phyloP scores from a whole-genome alignment of 2,888 invertebrate species.

The Lissonota sp. region DNA sequence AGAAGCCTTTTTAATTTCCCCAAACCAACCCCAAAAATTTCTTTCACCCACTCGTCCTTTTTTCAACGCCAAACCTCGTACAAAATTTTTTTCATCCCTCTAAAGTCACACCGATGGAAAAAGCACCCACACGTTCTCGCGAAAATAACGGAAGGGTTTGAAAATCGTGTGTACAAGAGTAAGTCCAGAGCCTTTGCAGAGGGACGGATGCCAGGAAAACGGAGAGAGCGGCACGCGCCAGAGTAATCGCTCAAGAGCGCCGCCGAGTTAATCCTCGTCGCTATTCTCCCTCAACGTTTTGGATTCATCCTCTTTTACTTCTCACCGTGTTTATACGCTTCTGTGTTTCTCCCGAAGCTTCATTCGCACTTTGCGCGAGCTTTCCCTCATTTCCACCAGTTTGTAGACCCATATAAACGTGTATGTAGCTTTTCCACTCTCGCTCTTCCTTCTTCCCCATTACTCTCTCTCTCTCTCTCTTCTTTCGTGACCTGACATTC shows the following conservation, averaged over 20 bases:
- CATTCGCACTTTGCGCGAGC: conserved; percentile 43
- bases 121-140: conserved; percentile 42
- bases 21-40: too few species aligned
- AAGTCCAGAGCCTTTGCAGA: too few species aligned
- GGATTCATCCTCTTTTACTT: conserved; percentile 22
- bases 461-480: not conserved
- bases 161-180: too few species aligned
- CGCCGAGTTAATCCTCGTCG: conserved; percentile 67
- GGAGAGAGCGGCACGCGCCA: conserved; percentile 71
- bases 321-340: conserved; percentile 4
- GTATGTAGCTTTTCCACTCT: too few species aligned
- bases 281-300: conserved; percentile 43
- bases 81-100: too few species aligned
- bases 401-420: too few species aligned
- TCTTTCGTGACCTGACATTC: conserved; percentile 50
- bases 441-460: too few species aligned
- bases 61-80: too few species aligned
- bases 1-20: too few species aligned
- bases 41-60: too few species aligned
- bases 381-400: conserved; percentile 14
- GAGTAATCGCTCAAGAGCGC: conserved; percentile 76
- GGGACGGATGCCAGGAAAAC: conserved; percentile 65
- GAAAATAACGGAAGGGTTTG: conserved; percentile 54
- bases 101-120: not conserved
- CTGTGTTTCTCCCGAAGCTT: conserved; percentile 31